A percentile compares a stretch with the other conserved stretches of the same genome.
Conservation (phyloP, 2,888 invertebrate species). For the Acanthosepion lycidas region DNA sequence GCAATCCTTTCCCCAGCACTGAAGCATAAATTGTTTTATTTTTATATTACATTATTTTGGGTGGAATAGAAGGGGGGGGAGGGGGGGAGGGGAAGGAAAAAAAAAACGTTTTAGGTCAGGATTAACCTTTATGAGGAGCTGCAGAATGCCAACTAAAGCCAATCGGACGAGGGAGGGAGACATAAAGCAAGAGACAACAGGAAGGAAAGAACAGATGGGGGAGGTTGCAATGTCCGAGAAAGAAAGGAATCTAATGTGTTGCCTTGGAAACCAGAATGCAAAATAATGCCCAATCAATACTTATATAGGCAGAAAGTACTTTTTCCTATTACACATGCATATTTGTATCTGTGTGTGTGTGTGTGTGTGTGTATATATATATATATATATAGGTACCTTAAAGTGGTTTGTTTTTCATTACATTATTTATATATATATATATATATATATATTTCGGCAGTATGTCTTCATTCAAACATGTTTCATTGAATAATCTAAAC, state of each 20-base stretch:
- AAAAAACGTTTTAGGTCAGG: neutral
- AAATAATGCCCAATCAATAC: neutral
- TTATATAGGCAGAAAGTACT: neutral
- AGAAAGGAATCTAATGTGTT: neutral
- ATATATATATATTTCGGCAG: no score
- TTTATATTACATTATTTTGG: no score
- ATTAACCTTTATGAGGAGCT: constrained; percentile 33
- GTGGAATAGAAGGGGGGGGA: no score
- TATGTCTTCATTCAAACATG: no score
- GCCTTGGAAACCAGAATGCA: neutral
- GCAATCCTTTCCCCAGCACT: neutral
- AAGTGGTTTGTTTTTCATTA: no score
- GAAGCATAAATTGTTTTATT: no score
- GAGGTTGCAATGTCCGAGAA: neutral
- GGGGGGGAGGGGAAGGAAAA: no score
- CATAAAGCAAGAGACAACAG: neutral
- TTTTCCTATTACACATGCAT: neutral
- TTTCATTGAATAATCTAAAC: no score
- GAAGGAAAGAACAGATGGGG: neutral
- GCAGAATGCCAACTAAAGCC: neutral
- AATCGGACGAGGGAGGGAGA: neutral
- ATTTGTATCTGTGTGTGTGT: no score
- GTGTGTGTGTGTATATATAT: no score
- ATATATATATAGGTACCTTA: no score
- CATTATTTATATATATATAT: no score